phyloP scores from a whole-genome alignment of 2,113 vertebrate genomes.

The Montifringilla adamsi region DNA sequence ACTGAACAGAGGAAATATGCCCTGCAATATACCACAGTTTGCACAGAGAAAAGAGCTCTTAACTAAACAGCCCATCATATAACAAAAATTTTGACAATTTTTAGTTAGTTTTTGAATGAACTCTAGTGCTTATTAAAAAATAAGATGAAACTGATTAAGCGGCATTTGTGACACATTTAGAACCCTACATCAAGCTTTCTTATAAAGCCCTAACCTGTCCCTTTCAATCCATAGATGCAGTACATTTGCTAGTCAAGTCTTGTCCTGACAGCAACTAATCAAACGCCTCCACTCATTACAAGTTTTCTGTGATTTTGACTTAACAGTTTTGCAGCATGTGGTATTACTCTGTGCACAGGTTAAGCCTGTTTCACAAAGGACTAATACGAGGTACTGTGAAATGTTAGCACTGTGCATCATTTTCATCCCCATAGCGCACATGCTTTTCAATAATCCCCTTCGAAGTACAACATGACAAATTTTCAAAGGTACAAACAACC shows the following conservation, averaged over 20 bases:
- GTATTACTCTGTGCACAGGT: background rate
- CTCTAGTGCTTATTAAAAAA: background rate
- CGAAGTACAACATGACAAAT: background rate
- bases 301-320: background rate
- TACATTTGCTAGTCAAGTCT: background rate
- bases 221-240: background rate
- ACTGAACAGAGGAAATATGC: background rate
- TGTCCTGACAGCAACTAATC: background rate
- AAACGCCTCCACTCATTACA: background rate
- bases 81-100: background rate
- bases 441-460: background rate
- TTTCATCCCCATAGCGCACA: background rate
- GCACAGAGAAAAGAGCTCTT: background rate
- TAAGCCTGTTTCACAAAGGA: background rate
- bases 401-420: background rate
- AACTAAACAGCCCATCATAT: background rate
- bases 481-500: background rate
- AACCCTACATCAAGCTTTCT: background rate
- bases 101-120: background rate
- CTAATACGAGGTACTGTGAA: background rate
- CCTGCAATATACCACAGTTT: background rate
- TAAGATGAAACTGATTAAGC: background rate
- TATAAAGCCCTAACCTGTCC: background rate
- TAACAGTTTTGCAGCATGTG: background rate
- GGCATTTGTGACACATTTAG: background rate